Evolutionary conservation across 2,888 invertebrate species (phyloP), one percentile per base, ranked within the genome.

Genomic region (Leuctra nigra): DNA sequence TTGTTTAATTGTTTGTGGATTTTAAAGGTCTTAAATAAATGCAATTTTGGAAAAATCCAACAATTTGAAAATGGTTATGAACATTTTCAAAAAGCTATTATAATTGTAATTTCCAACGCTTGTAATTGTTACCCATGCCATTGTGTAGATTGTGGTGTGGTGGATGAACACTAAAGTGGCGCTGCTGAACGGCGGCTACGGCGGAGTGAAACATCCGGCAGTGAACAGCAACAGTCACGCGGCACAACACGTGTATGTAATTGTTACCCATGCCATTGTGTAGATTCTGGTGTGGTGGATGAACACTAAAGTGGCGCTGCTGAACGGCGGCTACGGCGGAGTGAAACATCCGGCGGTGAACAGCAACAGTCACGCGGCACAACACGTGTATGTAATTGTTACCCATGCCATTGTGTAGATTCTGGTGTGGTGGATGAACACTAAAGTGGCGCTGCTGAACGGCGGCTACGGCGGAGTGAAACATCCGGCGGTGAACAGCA

Each of bases 211-310:
- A 68, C 87, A 90, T 66, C n/a, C n/a, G n/a, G 86, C 87, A 67
- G 84, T 88, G 55, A 90, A 91, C 66, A 89, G 89, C 62, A 93
- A 91, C 70, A 83, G 86, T 6, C 92, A 91, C 62, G 90, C 93
- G 1, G 87, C 93, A 9, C 96, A 97, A 69, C 95, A n/a, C n/a
- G n/a, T n/a, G n/a, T n/a, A n/a, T n/a, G n/a, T n/a, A n/a, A n/a
- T n/a, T n/a, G n/a, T n/a, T n/a, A n/a, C n/a, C n/a, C n/a, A n/a
- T n/a, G n/a, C n/a, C n/a, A n/a, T n/a, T n/a, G n/a, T n/a, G 35
- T 72, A 87, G 84, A 94, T 97, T 63, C 78, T 97, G 63, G 87
- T 96, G 53, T 98, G 98, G 97, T 99, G 98, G 98, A 97, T 97
- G 75, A 92, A 90, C 70, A 96, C 97, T 1, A 96, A 96, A 71